Base-by-base conservation (phyloP, 2,888 invertebrate genomes). In the Andrena bicolor region DNA sequence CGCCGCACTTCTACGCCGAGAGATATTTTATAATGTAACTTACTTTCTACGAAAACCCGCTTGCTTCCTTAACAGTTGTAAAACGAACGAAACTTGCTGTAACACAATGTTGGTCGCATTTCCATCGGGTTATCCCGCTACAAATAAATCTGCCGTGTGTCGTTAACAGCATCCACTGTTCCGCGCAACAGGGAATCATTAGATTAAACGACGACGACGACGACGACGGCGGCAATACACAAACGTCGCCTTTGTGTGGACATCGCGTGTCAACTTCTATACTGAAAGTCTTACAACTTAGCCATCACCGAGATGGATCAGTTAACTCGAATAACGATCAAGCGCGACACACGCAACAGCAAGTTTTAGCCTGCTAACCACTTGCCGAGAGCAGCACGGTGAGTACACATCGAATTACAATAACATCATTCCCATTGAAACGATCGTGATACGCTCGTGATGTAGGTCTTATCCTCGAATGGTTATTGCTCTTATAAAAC, bases 341-440 rank as follows among this genome's bases (percentile, higher is more conserved):
- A 56, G 64, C 20, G 26, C 51, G 10, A 60, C 49, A 66, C 51
- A 51, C n/a, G 76, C 66, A 28, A 76, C 73, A 58, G 64, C 64
- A 78, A 78, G 61, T 51, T 76, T 66, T 53, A 75, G 75, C 49
- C 60, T 61, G 65, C 32, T 66, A 66, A 60, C 56, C 64, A 73
- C 53, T 41, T 76, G 72, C 56, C 48, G 68, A 56, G 56, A 35
- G 56, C 35, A 23, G 35, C 56, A 35, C 32, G 13, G 32, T n/a
- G n/a, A n/a, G n/a, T 23, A 68, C 26, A 69, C 56, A 32, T 41
- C 61, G 48, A n/a, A 60, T 56, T 75, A 78, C 51, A 61, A 76
- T 66, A 30, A 23, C 49, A 41, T 53, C 1, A 20, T 48, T 13
- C 13, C 20, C 1, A 1, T 48, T n/a, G 69, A 68, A 68, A 60